Evolutionary conservation across 2,797 vertebrate genomes (phyloP), one percentile per base, ranked within the genome.

Genomic region (Acestrorhynchus altus): DNA sequence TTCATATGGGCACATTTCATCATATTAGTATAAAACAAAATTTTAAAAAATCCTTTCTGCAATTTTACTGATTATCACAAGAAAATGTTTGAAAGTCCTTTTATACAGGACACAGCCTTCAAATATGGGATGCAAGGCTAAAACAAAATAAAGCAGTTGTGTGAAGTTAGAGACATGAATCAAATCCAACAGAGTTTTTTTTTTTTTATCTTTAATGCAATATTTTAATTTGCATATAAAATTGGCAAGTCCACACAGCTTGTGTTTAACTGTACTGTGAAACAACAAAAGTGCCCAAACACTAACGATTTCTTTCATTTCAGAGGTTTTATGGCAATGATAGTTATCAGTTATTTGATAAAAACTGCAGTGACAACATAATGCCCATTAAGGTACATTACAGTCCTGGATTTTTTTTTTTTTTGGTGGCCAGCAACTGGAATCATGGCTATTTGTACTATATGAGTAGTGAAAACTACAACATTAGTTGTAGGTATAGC

Each of bases 71-170:
- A 64, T n/a, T 12, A 57, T 12, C 16, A 74, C 40, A 57, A 76
- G 74, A 42, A 28, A 7, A 35, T 10, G 40, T 35, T 2, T 6
- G n/a, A 35, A 6, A 35, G 31, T 35, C 31, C 31, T 35, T 35
- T 6, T 35, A 35, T 26, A 60, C 39, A 72, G 70, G 68, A 56
- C 26, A 56, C 51, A 71, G 35, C 40, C 54, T 60, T 47, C 16
- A 72, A 72, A 31, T 8, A 8, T 47, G 52, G 66, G 66, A 69
- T 52, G 47, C 47, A 11, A 16, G 20, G 20, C 66, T 13, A n/a
- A 52, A 47, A 69, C 44, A 31, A 28, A 31, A 6, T 8, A 6
- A 35, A 0, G 15, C 7, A 35, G 26, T 13, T 18, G 15, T 18
- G 1, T 16, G 12, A 59, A 11, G 8, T 18, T 18, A 0, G 54